Base-by-base conservation (phyloP, 2,888 invertebrate species). In the Esperia sulphurella region DNA sequence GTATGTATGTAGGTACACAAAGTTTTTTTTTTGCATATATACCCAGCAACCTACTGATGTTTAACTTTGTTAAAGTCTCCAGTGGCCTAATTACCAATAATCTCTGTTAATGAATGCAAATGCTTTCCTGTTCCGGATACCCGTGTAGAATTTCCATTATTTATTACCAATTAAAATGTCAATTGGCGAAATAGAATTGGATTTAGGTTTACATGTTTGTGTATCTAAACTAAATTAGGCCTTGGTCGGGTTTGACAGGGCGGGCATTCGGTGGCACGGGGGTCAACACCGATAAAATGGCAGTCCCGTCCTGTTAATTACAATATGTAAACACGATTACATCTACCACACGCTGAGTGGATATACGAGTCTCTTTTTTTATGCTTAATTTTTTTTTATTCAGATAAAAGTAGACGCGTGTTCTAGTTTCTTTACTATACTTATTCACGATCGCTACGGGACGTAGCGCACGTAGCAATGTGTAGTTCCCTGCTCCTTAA, bases 231-330 rank as follows among this genome's bases (percentile, higher is more conserved):
- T 45, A 68, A 79, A 74, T 75, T 74, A 71, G 71, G 70, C 60
- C 68, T 69, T 66, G 67, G 65, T 62, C 65, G 67, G 63, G 51
- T 51, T 47, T n/a, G 56, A 55, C 51, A 50, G 54, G 45, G 6
- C 44, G 29, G 12, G 14, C 37, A 12, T 31, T 31, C 54, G 53
- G 45, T 55, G 59, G 62, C 63, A 55, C 63, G 58, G 63, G 63
- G 71, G 71, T 71, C 71, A 71, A 54, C 55, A 54, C 53, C 51
- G 73, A 76, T 82, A 82, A 78, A 74, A 71, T 68, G 68, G 65
- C 60, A 60, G 59, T 50, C 50, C 62, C 56, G 57, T 55, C 63
- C 61, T 69, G 78, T 81, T 82, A 83, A 81, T 75, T 75, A 74
- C 71, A 21, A 21, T 21, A 71, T 77, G 78, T 80, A 79, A 80